Evolutionary conservation across 2,888 invertebrate genomes (phyloP), one percentile per base, ranked within the genome.

Genomic region (Hecatera dysodea): DNA sequence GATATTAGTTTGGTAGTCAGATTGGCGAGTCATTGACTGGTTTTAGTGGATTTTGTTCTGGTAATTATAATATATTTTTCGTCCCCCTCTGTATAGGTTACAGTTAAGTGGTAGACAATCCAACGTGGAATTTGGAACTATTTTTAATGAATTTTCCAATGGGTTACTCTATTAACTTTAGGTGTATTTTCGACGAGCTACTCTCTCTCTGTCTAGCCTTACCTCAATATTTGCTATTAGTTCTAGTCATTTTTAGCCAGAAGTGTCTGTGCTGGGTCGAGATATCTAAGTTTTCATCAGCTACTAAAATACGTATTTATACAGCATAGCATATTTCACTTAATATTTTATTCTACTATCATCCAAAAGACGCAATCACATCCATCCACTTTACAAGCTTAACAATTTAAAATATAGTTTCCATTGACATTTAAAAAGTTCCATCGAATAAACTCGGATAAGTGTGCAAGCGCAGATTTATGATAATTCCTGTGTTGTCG

Each of bases 401-500:
- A 39, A 70, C 53, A 42, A 71, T 75, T 67, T 71, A 69, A 83
- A 72, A 67, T 72, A 78, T 36, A 36, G 52, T 78, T 44, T n/a
- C 55, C 63, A 67, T 69, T 75, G 75, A 78, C 78, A 65, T 62
- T 78, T 72, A 55, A 61, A 71, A 78, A 73, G 61, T 75, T 60
- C 67, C 52, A 73, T 82, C 68, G 17, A 36, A 73, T 75, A 83
- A 78, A 78, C 50, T 67, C 27, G 60, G 69, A 71, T 72, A 68
- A 63, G 33, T 29, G 50, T 12, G 64, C 55, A 64, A 68, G 69
- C 60, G 48, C 69, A 39, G 29, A 79, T 77, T 80, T 80, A 82
- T 69, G 82, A 76, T 78, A 75, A 80, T 78, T 72, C 46, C 48
- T 50, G 55, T 72, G 69, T 71, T 63, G 65, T 67, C 69, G 66